Percentiles rank a stretch among this genome's conserved stretches.
phyloP scores from a whole-genome alignment of 2,797 vertebrate species.

The Spizella passerina region DNA sequence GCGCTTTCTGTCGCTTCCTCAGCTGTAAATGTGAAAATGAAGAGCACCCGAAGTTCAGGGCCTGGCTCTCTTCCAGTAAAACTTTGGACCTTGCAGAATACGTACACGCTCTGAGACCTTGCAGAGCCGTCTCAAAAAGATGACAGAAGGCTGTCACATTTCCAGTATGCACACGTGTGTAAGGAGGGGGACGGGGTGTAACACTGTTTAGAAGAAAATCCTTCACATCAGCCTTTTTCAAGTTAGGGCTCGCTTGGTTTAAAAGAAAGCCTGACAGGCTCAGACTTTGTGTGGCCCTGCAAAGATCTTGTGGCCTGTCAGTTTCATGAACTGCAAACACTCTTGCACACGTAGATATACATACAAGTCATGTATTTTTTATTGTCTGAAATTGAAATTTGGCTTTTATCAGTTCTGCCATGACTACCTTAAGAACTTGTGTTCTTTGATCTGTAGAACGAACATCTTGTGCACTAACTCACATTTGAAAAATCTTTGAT shows the following conservation, averaged over 20 bases:
- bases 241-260: not conserved
- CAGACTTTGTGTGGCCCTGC: not conserved
- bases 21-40: not conserved
- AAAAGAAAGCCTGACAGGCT: not conserved
- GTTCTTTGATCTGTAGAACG: not conserved
- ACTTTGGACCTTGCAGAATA: not conserved
- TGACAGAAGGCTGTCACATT: fast-evolving
- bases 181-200: not conserved
- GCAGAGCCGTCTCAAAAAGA: not conserved
- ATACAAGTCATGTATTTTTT: not conserved
- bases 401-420: not conserved
- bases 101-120: fast-evolving
- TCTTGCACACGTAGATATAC: too few relatives aligned
- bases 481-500: not conserved
- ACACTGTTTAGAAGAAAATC: not conserved
- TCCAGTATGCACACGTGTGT: fast-evolving
- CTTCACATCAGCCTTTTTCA: not conserved
- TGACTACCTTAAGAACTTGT: not conserved
- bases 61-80: not conserved
- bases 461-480: not conserved
- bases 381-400: not conserved
- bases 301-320: not conserved
- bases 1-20: not conserved
- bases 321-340: not conserved
- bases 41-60: not conserved